phyloP scores from a whole-genome alignment of 2,797 vertebrate species.

The Arnoldichthys spilopterus region DNA sequence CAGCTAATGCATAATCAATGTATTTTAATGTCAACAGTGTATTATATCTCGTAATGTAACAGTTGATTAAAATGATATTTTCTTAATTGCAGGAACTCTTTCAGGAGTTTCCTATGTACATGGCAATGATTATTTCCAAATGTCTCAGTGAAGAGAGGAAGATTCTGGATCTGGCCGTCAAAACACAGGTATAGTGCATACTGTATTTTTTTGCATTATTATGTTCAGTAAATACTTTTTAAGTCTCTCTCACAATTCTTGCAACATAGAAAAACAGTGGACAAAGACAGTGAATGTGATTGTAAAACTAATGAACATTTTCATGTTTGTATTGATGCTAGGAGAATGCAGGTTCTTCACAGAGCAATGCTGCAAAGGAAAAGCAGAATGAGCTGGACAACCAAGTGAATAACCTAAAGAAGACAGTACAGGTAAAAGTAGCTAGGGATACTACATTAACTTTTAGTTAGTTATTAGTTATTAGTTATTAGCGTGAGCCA shows the following conservation, averaged over 20 bases:
- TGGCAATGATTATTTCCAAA: slow-evolving; percentile 86
- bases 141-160: slow-evolving; percentile 84
- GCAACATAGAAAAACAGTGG: too few relatives aligned
- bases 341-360: slow-evolving; percentile 74
- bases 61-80: background rate
- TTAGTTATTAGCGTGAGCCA: background rate
- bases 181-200: slow-evolving; percentile 59
- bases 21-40: background rate
- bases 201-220: too few relatives aligned
- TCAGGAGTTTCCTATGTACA: slow-evolving; percentile 82
- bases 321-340: slow-evolving; percentile 21
- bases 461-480: too few relatives aligned
- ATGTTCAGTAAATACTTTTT: background rate
- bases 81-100: slow-evolving; percentile 76
- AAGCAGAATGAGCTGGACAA: slow-evolving; percentile 82
- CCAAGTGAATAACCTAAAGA: slow-evolving; percentile 79
- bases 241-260: background rate
- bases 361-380: slow-evolving; percentile 72
- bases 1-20: background rate
- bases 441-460: too few relatives aligned
- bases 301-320: too few relatives aligned
- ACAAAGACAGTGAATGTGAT: too few relatives aligned
- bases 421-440: slow-evolving; percentile 75
- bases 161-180: slow-evolving; percentile 76
- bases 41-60: background rate